A percentile compares a stretch with the other conserved stretches of the same genome.
Conservation (phyloP, 2,797 vertebrate species). For the Schizothorax lantsangensis region DNA sequence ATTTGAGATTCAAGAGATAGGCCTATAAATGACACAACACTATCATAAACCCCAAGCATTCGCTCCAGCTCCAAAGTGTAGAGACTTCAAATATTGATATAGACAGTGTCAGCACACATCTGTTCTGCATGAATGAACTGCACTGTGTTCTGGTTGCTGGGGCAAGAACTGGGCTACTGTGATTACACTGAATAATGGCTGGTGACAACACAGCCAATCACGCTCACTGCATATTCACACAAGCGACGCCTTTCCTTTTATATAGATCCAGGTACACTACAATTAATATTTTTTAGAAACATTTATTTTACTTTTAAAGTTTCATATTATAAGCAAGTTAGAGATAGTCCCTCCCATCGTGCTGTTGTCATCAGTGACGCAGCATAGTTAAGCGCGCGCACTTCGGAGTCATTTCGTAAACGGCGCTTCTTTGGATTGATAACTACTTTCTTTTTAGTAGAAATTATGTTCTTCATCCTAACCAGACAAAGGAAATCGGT, state of each 20-base stretch:
- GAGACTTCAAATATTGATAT: slow-evolving; percentile 34
- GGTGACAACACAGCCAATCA: background rate
- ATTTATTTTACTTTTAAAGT: background rate
- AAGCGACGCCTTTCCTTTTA: background rate
- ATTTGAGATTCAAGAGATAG: background rate
- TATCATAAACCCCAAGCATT: background rate
- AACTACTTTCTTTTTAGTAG: background rate
- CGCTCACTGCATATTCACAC: background rate
- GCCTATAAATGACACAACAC: background rate
- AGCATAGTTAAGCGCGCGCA: slow-evolving; percentile 45
- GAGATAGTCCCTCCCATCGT: background rate
- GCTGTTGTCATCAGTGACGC: slow-evolving; percentile 38
- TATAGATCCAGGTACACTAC: background rate
- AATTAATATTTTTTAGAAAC: background rate
- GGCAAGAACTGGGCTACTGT: background rate
- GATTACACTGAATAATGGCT: slow-evolving; percentile 7
- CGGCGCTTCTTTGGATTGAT: background rate
- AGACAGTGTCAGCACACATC: slow-evolving; percentile 24
- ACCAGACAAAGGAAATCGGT: slow-evolving; percentile 28
- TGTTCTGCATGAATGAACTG: slow-evolving; percentile 22
- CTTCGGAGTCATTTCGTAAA: background rate
- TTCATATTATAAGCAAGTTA: background rate
- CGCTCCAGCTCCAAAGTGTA: background rate
- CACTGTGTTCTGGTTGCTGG: slow-evolving; percentile 16
- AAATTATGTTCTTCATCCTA: slow-evolving; percentile 5